phyloP scores from a whole-genome alignment of 2,797 vertebrate species.

The Orientallactaga sibirica region DNA sequence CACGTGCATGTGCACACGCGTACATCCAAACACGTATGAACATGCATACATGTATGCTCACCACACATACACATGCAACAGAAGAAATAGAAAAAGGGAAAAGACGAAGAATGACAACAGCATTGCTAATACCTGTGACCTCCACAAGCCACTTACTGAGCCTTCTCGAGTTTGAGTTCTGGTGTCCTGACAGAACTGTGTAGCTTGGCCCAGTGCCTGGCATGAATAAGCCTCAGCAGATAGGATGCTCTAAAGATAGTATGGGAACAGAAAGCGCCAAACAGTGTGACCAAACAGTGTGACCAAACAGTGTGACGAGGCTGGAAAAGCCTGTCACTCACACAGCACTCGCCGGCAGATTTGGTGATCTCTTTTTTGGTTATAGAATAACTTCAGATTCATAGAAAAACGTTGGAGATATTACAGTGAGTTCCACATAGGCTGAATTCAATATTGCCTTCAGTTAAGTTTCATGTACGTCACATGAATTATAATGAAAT shows the following conservation, averaged over 20 bases:
- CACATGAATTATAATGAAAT: no score
- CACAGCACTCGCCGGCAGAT: background rate
- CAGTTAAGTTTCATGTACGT: no score
- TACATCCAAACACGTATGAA: background rate
- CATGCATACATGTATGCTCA: background rate
- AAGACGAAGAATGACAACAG: no score
- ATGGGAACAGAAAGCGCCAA: background rate
- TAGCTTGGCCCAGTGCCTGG: background rate
- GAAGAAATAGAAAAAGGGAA: no score
- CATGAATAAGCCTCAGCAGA: background rate
- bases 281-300: no score
- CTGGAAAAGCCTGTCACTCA: background rate
- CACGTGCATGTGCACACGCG: no score
- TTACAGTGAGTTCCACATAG: no score
- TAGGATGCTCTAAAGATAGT: background rate
- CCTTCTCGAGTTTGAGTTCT: background rate
- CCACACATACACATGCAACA: background rate
- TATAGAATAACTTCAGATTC: no score
- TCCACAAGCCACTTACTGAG: background rate
- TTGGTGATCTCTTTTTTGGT: background rate
- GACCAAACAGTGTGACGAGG: background rate
- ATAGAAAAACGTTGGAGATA: no score
- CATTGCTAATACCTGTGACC: background rate
- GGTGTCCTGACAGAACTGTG: background rate
- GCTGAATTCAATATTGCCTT: no score